phyloP scores from a whole-genome alignment of 2,888 invertebrate genomes.

The Prosopocoilus inquinatus region DNA sequence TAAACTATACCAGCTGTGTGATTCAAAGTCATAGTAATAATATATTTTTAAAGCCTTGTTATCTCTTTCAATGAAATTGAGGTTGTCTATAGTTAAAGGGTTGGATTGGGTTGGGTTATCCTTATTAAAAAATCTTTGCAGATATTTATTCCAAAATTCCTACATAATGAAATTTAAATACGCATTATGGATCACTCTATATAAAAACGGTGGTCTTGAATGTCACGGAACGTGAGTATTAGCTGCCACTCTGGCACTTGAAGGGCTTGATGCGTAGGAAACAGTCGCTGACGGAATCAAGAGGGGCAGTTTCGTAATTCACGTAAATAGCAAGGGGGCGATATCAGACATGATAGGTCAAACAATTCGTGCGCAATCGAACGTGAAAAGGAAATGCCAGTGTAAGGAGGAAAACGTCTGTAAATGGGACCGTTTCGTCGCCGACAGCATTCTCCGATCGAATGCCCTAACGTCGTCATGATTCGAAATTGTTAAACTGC shows the following conservation, averaged over 20 bases:
- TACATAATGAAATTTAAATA: no score
- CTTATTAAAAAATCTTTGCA: no score
- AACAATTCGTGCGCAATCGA: constrained; percentile 51
- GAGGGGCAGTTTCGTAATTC: constrained; percentile 40
- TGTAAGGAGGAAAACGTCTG: constrained; percentile 52
- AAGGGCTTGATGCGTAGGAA: constrained; percentile 37
- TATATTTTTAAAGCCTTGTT: no score
- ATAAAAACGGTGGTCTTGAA: constrained; percentile 31
- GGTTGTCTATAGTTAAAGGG: no score
- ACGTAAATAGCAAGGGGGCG: constrained; percentile 39
- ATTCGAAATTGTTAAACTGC: constrained; percentile 26
- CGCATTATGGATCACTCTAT: no score
- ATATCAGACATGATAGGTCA: constrained; percentile 46
- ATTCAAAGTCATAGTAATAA: no score
- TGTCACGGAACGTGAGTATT: constrained; percentile 39
- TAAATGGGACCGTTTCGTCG: constrained; percentile 48
- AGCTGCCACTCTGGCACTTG: constrained; percentile 38
- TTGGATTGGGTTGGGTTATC: no score
- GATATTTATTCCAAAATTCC: no score
- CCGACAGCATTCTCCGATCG: constrained; percentile 32
- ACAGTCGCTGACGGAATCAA: constrained; percentile 27
- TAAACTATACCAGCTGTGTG: no score
- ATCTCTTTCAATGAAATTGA: no score
- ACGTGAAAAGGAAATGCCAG: constrained; percentile 51
- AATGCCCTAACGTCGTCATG: constrained; percentile 33